Conservation (phyloP, 2,888 invertebrate species). For the Netelia melanura region DNA sequence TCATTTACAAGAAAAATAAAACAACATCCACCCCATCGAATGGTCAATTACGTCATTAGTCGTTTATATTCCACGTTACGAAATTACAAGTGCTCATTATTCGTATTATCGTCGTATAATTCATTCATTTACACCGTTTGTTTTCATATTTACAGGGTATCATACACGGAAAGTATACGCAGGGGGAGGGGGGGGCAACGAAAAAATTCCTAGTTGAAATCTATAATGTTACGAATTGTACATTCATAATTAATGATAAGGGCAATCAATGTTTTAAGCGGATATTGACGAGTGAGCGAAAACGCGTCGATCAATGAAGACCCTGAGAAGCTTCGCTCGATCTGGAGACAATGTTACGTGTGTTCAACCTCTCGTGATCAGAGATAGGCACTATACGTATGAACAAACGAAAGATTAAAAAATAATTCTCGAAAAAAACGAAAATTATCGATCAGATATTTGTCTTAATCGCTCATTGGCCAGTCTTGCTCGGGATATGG, state of each 20-base stretch:
- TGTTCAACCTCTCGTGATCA: not conserved
- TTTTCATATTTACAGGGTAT: constrained; percentile 78
- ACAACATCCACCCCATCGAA: constrained; percentile 64
- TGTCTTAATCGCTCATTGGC: not conserved
- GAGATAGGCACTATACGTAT: not conserved
- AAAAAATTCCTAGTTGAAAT: constrained; percentile 54
- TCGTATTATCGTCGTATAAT: constrained; percentile 74
- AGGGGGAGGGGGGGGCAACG: constrained; percentile 41
- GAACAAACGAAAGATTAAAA: not conserved
- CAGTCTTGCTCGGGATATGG: not conserved
- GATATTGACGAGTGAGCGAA: constrained; percentile 39
- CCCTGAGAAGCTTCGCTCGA: constrained; percentile 53
- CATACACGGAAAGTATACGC: constrained; percentile 73
- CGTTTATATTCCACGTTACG: constrained; percentile 72
- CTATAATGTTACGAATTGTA: constrained; percentile 3
- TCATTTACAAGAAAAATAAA: constrained; percentile 59
- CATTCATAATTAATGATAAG: constrained; percentile 54
- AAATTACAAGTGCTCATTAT: constrained; percentile 78
- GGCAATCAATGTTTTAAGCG: constrained; percentile 54
- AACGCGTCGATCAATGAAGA: constrained; percentile 30
- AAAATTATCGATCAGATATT: no score
- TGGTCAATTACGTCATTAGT: constrained; percentile 53
- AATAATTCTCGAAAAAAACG: not conserved
- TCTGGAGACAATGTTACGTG: constrained; percentile 2
- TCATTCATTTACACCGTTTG: constrained; percentile 78